Evolutionary conservation across 2,113 vertebrate genomes (phyloP).

Genomic region (Mormyrus lacerda): DNA sequence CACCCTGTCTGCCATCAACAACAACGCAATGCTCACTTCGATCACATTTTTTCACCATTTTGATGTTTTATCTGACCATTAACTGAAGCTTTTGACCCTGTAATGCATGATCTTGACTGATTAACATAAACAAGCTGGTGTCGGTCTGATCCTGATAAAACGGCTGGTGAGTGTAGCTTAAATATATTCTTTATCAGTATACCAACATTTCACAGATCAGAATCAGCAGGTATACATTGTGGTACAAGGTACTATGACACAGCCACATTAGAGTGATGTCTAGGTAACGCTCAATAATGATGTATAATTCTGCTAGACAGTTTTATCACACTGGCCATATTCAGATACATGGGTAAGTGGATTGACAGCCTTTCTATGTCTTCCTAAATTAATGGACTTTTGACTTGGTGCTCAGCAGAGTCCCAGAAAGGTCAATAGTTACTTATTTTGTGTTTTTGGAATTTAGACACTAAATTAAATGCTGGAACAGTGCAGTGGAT

Average conservation of each 20-base stretch:
- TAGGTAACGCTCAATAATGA: background rate
- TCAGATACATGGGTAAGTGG: background rate
- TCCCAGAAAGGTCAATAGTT: too few species aligned
- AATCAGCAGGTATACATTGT: background rate
- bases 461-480: background rate
- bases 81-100: background rate
- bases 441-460: background rate
- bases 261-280: background rate
- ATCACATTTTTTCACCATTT: background rate
- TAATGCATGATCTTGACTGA: background rate
- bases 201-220: background rate
- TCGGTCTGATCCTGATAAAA: background rate
- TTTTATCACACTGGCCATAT: background rate
- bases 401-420: background rate
- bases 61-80: background rate
- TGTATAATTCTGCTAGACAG: background rate
- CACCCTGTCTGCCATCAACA: background rate
- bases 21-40: background rate
- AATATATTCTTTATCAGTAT: background rate
- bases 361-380: background rate
- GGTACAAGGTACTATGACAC: background rate
- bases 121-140: background rate
- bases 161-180: background rate
- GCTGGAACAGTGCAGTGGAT: background rate
- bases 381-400: background rate